Conservation (phyloP, 35 echinoderm and acorn worm genomes). For the Apostichopus parvimensis region DNA sequence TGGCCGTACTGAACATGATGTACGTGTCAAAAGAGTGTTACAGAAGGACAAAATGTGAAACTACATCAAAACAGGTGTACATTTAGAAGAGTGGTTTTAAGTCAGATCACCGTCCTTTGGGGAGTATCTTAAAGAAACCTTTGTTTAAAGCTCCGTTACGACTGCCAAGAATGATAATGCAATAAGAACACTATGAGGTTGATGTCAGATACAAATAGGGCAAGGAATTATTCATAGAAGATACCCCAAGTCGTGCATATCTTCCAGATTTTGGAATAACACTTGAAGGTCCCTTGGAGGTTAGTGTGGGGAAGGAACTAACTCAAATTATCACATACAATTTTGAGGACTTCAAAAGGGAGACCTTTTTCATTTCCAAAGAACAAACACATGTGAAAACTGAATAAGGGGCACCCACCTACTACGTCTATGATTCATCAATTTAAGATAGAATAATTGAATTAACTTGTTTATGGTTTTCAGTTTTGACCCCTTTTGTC, state of each 20-base stretch:
- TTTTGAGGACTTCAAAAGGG: too few relatives aligned
- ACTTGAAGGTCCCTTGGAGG: neutral
- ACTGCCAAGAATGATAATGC: constrained; percentile 58
- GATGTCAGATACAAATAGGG: constrained; percentile 58
- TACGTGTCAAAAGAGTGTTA: neutral
- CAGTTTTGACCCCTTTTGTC: too few relatives aligned
- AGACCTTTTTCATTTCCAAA: too few relatives aligned
- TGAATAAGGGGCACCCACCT: too few relatives aligned
- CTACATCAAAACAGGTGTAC: constrained; percentile 13
- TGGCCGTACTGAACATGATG: constrained; percentile 32
- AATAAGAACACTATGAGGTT: constrained; percentile 55
- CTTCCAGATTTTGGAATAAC: constrained; percentile 9
- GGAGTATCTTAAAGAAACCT: constrained; percentile 38
- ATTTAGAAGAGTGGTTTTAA: constrained; percentile 26
- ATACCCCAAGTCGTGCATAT: constrained; percentile 32
- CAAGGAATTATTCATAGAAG: constrained; percentile 49
- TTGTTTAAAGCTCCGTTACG: constrained; percentile 9
- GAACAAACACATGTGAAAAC: too few relatives aligned
- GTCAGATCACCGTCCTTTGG: constrained; percentile 60
- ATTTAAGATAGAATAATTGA: too few relatives aligned
- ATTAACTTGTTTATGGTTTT: too few relatives aligned
- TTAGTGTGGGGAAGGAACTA: neutral
- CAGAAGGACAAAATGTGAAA: neutral
- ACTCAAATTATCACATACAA: too few relatives aligned
- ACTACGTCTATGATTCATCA: too few relatives aligned